Percentiles rank a stretch among this genome's conserved stretches.
Evolutionary conservation across 2,113 vertebrate genomes (phyloP).

Genomic region (Protobothrops flavoviridis): DNA sequence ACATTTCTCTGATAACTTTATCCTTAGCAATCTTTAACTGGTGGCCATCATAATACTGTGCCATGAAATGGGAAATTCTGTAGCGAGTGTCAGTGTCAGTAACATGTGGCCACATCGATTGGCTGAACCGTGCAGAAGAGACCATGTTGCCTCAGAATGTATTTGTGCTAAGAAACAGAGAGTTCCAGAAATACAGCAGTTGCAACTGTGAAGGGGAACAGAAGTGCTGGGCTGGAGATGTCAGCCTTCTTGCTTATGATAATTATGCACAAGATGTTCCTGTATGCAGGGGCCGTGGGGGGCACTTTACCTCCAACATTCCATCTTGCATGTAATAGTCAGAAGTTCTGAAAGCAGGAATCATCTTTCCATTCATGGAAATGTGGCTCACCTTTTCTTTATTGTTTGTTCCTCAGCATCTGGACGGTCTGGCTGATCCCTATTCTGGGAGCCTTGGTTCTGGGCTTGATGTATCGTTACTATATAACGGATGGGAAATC

Average conservation of each 20-base stretch:
- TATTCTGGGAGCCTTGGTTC: constrained; percentile 71
- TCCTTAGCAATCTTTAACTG: neutral
- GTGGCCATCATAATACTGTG: neutral
- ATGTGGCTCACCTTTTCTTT: neutral
- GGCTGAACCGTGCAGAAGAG: neutral
- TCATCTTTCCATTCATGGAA: neutral
- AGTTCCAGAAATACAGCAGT: no score
- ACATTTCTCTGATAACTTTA: rapidly evolving
- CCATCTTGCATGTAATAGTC: no score
- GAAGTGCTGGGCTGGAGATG: neutral
- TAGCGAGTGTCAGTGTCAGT: neutral
- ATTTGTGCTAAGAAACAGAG: neutral
- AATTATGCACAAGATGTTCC: neutral
- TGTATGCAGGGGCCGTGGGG: neutral
- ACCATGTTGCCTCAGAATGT: neutral
- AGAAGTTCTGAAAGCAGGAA: neutral
- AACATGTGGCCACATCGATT: neutral
- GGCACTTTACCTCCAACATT: neutral
- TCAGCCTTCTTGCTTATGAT: neutral
- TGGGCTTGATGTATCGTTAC: constrained; percentile 88
- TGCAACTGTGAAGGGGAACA: neutral
- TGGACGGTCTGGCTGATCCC: constrained; percentile 90
- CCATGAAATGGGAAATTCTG: neutral
- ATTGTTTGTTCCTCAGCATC: constrained; percentile 62
- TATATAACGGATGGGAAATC: constrained; percentile 82